Evolutionary conservation across 2,797 vertebrate genomes (phyloP).

Genomic region (Natrix natrix): DNA sequence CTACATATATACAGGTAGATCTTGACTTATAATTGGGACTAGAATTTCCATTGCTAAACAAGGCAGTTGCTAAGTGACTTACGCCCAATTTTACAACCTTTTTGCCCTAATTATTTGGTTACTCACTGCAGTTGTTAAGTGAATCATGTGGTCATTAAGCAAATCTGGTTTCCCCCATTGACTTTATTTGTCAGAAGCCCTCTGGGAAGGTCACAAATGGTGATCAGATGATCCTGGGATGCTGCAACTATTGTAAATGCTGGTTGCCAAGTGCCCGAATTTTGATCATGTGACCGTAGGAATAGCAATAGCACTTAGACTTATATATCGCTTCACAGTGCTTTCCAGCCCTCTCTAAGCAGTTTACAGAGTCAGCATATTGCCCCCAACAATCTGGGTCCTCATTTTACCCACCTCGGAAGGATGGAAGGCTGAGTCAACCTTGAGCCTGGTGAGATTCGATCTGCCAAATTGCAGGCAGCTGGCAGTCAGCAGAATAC

Average conservation of each 20-base stretch:
- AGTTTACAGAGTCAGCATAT: no score
- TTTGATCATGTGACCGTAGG: neutral
- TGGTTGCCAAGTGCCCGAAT: neutral
- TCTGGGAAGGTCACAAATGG: neutral
- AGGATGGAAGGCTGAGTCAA: no score
- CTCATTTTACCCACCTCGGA: no score
- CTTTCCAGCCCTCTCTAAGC: no score
- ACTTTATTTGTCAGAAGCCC: neutral
- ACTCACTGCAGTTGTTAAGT: neutral
- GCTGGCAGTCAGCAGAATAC: no score
- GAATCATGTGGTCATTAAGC: neutral
- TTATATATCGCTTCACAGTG: no score
- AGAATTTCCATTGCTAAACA: neutral
- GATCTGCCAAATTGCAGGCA: no score
- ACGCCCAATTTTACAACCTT: neutral
- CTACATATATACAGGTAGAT: neutral
- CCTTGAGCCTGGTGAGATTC: no score
- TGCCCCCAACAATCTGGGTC: no score
- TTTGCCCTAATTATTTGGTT: neutral
- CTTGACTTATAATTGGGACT: neutral
- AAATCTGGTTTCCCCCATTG: neutral
- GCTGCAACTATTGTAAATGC: neutral
- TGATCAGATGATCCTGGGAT: neutral
- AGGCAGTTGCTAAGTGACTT: neutral
- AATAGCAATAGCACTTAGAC: neutral